Evolutionary conservation across 2,113 vertebrate species (phyloP).

Genomic region (Vulpes vulpes): DNA sequence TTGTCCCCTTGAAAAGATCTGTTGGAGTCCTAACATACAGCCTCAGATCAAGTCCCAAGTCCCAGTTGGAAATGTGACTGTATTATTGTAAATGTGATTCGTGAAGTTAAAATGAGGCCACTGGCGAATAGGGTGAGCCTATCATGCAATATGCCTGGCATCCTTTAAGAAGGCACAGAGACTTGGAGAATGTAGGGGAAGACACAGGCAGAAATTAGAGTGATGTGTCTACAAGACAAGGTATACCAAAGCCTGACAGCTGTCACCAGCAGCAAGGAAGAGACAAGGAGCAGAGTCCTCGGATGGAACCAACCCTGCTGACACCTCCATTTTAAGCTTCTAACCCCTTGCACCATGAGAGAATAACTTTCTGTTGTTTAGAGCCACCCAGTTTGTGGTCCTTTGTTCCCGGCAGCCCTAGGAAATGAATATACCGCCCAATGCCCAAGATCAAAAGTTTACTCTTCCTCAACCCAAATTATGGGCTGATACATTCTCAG

Average conservation of each 20-base stretch:
- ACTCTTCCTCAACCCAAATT: not conserved
- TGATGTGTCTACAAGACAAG: not conserved
- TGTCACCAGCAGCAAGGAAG: not conserved
- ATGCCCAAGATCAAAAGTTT: not conserved
- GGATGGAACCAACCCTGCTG: not conserved
- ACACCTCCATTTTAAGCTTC: not conserved
- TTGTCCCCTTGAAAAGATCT: not conserved
- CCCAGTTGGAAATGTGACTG: not conserved
- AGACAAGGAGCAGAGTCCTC: not conserved
- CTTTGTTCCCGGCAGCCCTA: not conserved
- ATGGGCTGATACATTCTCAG: not conserved
- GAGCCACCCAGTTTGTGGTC: not conserved
- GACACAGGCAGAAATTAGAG: not conserved
- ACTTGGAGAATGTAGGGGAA: not conserved
- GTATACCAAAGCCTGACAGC: not conserved
- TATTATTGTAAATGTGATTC: not conserved
- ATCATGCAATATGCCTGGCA: not conserved
- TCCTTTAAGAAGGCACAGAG: not conserved
- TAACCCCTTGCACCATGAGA: not conserved
- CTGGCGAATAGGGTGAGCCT: not conserved
- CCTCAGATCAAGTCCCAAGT: not conserved
- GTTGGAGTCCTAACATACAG: not conserved
- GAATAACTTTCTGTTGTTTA: not conserved
- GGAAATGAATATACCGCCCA: not conserved
- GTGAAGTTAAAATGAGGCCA: not conserved